Evolutionary conservation across 2,797 vertebrate species (phyloP).

Genomic region (Falco peregrinus): DNA sequence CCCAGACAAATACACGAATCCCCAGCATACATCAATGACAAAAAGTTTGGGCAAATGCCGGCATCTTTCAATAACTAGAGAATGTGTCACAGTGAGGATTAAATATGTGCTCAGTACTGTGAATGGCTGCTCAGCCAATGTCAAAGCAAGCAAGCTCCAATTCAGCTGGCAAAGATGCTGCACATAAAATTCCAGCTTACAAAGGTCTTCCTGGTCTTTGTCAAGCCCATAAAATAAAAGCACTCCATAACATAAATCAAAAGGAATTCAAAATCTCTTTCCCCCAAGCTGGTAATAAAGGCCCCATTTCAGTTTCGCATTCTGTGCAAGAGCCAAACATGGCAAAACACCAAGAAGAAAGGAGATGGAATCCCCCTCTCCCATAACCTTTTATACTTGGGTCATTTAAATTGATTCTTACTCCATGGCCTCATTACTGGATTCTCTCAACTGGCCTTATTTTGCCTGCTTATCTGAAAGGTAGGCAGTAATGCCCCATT

Average conservation of each 20-base stretch:
- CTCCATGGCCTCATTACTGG: background rate
- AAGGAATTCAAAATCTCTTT: background rate
- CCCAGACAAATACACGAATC: background rate
- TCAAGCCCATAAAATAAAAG: background rate
- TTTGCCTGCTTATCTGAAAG: background rate
- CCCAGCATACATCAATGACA: background rate
- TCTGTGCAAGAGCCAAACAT: background rate
- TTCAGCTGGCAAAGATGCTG: background rate
- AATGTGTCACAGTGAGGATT: background rate
- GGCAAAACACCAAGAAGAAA: background rate
- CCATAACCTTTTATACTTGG: background rate
- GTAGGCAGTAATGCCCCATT: background rate
- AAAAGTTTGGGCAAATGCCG: background rate
- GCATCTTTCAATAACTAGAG: background rate
- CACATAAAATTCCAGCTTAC: background rate
- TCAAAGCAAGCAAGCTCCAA: background rate
- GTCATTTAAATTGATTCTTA: background rate
- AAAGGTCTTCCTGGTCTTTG: background rate
- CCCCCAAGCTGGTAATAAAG: background rate
- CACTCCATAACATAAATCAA: background rate
- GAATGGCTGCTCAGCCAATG: background rate
- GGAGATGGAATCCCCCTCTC: background rate
- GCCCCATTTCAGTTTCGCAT: background rate
- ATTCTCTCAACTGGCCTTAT: background rate
- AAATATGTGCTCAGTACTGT: background rate